Percentiles rank a stretch among this genome's conserved stretches.
phyloP scores from a whole-genome alignment of 30 jellyfish, hydroid and myxozoan species.

The Mastigias papua region DNA sequence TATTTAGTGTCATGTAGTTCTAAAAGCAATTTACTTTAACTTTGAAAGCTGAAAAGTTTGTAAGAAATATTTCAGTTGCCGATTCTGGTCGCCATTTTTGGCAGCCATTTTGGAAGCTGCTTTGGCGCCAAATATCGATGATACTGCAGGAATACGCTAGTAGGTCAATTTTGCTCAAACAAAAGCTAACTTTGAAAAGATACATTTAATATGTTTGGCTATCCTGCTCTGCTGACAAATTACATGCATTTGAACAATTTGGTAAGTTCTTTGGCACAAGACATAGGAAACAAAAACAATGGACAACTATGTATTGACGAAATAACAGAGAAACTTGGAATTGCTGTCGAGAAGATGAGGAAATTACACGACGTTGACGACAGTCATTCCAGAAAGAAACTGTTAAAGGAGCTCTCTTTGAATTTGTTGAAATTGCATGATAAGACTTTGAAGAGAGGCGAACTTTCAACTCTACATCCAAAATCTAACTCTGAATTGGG shows the following conservation, averaged over 20 bases:
- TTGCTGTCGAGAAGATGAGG: conserved; percentile 8
- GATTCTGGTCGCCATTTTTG: conserved; percentile 34
- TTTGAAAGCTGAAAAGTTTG: background rate
- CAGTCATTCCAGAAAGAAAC: conserved; percentile 15
- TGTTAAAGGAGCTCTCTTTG: background rate
- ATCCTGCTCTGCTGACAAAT: conserved; percentile 6
- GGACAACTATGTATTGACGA: background rate
- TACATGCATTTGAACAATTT: conserved; percentile 15
- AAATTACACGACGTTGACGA: conserved; percentile 1
- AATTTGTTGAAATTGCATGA: background rate
- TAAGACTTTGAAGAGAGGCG: background rate
- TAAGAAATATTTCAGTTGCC: too few species aligned
- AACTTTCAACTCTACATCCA: background rate
- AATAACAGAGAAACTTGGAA: conserved; percentile 5
- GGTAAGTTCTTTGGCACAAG: background rate
- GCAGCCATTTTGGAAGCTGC: conserved; percentile 30
- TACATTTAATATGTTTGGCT: conserved; percentile 7
- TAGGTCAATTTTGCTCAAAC: background rate
- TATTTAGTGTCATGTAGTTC: too few species aligned
- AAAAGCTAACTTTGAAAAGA: too few species aligned
- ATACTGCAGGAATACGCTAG: background rate
- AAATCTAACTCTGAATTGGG: conserved; percentile 26
- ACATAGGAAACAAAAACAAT: background rate
- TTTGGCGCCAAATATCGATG: conserved; percentile 54
- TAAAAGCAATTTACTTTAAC: too few species aligned